phyloP scores from a whole-genome alignment of 2,888 invertebrate genomes.

The Fabriciana adippe region DNA sequence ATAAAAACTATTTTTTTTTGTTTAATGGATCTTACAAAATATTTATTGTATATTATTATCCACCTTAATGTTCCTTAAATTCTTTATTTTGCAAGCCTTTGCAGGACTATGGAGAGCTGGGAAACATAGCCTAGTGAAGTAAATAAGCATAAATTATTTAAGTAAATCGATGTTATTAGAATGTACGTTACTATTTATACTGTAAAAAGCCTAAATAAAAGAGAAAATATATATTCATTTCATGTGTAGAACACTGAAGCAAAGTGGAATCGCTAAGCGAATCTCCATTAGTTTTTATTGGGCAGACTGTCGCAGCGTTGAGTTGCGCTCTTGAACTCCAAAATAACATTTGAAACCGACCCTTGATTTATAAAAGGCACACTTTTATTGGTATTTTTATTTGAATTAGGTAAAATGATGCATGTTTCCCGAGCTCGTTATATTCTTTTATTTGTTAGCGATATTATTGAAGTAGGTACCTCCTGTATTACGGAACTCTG shows the following conservation, averaged over 20 bases:
- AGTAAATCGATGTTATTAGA: neutral
- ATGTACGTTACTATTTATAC: neutral
- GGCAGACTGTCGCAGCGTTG: slow-evolving; percentile 46
- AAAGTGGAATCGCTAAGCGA: slow-evolving; percentile 50
- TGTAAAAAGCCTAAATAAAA: slow-evolving; percentile 11
- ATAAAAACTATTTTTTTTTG: too few species aligned
- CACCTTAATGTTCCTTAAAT: too few species aligned
- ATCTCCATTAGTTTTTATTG: slow-evolving; percentile 63
- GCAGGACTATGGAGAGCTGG: too few species aligned
- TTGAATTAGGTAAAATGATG: neutral
- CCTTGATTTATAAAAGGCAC: slow-evolving; percentile 27
- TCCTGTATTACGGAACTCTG: slow-evolving; percentile 5
- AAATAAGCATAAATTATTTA: too few species aligned
- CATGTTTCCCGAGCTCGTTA: neutral
- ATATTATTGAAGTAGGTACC: neutral
- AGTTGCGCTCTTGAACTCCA: slow-evolving; percentile 49
- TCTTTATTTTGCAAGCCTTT: too few species aligned
- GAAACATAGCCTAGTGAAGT: too few species aligned
- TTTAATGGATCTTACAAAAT: too few species aligned
- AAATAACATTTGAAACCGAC: slow-evolving; percentile 50
- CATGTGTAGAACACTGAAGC: slow-evolving; percentile 13
- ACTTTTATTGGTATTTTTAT: slow-evolving; percentile 21
- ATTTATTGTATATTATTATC: too few species aligned
- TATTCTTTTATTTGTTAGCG: neutral
- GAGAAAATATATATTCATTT: slow-evolving; percentile 21